Evolutionary conservation across 2,113 vertebrate species (phyloP), one percentile per base, ranked within the genome.

Genomic region (Ifrita kowaldi): DNA sequence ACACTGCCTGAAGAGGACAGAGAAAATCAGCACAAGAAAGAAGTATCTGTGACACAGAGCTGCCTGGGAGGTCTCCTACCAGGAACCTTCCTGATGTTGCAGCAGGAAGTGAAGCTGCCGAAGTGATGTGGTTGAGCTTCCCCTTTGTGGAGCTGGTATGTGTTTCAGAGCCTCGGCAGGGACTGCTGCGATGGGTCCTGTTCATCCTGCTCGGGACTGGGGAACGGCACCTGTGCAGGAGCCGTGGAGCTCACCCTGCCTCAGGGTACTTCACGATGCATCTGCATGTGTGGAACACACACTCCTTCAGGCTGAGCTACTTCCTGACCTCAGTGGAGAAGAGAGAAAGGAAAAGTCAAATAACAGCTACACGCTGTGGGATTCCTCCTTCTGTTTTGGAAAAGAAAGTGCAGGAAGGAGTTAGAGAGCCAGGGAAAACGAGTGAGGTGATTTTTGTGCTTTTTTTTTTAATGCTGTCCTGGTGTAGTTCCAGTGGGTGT

Each of bases 141-240:
- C 44, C 20, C 41, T 68, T 57, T 0, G 4, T 9, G 74, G 28
- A 63, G 52, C 47, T 10, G 16, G 4, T 13, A 1, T 21, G 44
- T 52, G 33, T 37, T 71, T 60, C 64, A 39, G 83, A 78, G 37
- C 55, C 63, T 41, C 0, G 0, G 33, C 64, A 55, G 69, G 10
- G 55, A 4, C 35, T 35, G 75, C 67, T 83, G 53, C 0, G 0
- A 23, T 0, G 7, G 11, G 17, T 86, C 55, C 76, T 35, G 41
- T 1, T 52, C 1, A 0, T 53, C 53, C 68, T 79, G 64, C 80
- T 60, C 0, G 0, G 53, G 22, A 7, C 8, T 0, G 1, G n/a
- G 49, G 46, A 20, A 73, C 6, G 15, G 11, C 18, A 46, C 1
- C 2, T 0, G 0, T 3, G 41, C 14, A 35, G 73, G 50, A 65